Evolutionary conservation across 2,888 invertebrate genomes (phyloP).

Genomic region (Bursaphelenchus okinawaensis): DNA sequence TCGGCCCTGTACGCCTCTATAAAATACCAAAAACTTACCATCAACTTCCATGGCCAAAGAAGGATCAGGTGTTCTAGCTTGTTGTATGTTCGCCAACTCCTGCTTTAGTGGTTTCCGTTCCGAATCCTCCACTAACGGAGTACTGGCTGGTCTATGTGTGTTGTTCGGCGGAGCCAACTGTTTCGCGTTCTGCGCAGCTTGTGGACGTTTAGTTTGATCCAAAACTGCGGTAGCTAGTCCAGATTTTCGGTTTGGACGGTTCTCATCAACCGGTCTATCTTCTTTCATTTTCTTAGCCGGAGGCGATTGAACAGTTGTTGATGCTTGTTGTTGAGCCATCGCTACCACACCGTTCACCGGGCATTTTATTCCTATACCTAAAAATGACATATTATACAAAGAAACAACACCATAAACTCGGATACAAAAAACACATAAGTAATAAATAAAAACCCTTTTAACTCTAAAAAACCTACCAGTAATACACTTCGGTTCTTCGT

Average conservation of each 20-base stretch:
- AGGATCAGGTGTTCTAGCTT: not conserved
- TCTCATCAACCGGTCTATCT: not conserved
- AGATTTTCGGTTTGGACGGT: constrained; percentile 7
- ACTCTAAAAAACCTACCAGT: not conserved
- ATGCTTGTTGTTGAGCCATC: not conserved
- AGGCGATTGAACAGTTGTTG: no score
- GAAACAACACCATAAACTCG: no score
- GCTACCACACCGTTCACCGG: not conserved
- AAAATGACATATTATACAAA: no score
- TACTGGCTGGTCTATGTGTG: not conserved
- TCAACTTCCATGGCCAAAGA: no score
- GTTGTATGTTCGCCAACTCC: not conserved
- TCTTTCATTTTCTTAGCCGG: not conserved
- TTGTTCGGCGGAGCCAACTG: not conserved
- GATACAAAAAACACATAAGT: no score
- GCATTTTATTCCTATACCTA: not conserved
- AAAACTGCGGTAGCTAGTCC: constrained; percentile 1
- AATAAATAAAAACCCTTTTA: not conserved
- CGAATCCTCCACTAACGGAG: not conserved
- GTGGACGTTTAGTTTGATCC: not conserved
- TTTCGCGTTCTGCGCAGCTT: not conserved
- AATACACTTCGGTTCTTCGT: not conserved
- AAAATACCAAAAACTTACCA: no score
- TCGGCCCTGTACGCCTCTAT: no score
- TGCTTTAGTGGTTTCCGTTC: not conserved